These are phyloP conservation scores for Habroteleia sp. DNA, from an alignment of 2,888 invertebrate genomes.

Conservation along the genomic window DNA sequence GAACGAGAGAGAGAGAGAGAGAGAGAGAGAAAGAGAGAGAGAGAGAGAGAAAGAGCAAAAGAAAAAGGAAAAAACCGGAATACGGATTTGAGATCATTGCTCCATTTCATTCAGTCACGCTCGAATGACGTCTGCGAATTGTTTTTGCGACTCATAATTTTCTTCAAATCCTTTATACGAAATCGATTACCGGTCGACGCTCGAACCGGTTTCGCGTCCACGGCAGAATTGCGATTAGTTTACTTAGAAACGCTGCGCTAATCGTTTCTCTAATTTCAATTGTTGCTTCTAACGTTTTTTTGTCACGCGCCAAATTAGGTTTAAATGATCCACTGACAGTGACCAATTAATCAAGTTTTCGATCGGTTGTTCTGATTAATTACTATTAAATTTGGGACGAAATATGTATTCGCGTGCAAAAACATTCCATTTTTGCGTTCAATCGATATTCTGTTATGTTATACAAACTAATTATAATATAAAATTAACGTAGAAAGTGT, in stretches of 20 bases:
- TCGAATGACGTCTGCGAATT: constrained; percentile 54
- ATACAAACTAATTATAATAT: too few relatives aligned
- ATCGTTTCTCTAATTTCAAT: constrained; percentile 47
- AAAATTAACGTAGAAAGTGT: too few relatives aligned
- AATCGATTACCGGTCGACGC: constrained; percentile 42
- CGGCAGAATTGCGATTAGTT: constrained; percentile 29
- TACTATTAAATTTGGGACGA: too few relatives aligned
- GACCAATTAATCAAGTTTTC: constrained; percentile 47
- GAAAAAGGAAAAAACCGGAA: constrained; percentile 26
- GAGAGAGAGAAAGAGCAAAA: constrained; percentile 2
- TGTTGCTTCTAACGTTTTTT: constrained; percentile 42
- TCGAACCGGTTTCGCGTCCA: constrained; percentile 41
- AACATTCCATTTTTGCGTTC: too few relatives aligned
- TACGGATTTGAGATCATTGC: constrained; percentile 51
- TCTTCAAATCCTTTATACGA: constrained; percentile 47
- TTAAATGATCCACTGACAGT: constrained; percentile 27
- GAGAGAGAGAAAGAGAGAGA: background rate
- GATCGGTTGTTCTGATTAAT: constrained; percentile 14
- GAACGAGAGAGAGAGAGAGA: background rate
- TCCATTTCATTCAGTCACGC: constrained; percentile 57
- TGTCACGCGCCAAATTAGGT: constrained; percentile 18
- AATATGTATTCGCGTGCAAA: too few relatives aligned
- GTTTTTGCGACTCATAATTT: constrained; percentile 57
- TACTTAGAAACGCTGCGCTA: constrained; percentile 43
- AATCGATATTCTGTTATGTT: too few relatives aligned